Percentiles rank a stretch among this genome's conserved stretches.
These are phyloP conservation scores for Ennomos fuscantarius DNA, from an alignment of 2,888 invertebrate genomes.

Conservation along the genomic window DNA sequence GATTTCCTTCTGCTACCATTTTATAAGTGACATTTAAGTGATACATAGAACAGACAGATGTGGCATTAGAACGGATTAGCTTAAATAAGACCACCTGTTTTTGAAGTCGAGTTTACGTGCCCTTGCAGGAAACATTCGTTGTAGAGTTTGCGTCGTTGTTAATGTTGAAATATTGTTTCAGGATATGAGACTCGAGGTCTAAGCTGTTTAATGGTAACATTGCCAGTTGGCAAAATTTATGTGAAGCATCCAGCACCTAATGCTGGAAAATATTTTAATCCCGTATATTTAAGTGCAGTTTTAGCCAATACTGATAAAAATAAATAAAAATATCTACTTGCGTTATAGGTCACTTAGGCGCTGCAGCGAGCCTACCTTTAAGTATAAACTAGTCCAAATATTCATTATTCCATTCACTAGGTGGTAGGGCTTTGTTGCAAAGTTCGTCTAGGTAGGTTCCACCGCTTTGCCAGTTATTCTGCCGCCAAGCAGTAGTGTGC, in stretches of 20 bases:
- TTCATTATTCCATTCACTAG: no score
- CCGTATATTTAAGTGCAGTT: no score
- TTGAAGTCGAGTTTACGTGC: constrained; percentile 58
- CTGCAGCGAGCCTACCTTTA: no score
- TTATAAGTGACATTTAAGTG: constrained; percentile 44
- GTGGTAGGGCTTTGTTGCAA: no score
- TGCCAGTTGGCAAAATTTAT: constrained; percentile 18
- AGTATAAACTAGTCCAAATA: no score
- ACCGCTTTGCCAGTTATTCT: no score
- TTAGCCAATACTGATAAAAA: no score
- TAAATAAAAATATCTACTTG: no score
- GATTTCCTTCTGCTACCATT: constrained; percentile 10
- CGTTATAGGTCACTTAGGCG: no score
- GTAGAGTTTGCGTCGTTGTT: constrained; percentile 41
- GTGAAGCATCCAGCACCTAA: background rate
- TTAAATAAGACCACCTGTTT: constrained; percentile 80
- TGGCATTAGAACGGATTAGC: constrained; percentile 71
- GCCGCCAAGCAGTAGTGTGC: no score
- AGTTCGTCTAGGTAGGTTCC: no score
- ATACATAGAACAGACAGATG: constrained; percentile 71
- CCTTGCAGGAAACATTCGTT: constrained; percentile 73
- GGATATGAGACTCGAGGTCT: constrained; percentile 32
- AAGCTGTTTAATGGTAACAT: constrained; percentile 27
- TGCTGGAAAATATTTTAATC: background rate
- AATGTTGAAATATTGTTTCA: constrained; percentile 45